These are phyloP conservation scores for Erythrocercus mccallii DNA, from an alignment of 2,113 vertebrate species.

Conservation along the genomic window DNA sequence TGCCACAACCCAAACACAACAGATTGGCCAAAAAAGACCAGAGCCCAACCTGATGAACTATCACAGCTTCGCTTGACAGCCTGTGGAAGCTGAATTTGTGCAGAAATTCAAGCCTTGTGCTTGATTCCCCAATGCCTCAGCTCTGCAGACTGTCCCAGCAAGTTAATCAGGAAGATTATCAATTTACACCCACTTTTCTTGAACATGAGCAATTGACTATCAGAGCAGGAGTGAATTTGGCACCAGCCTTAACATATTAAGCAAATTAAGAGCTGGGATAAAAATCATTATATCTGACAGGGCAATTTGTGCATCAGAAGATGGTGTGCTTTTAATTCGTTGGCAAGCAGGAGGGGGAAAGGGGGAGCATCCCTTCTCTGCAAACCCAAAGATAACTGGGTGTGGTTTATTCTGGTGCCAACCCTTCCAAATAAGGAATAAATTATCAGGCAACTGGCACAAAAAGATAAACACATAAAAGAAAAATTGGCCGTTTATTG, in stretches of 20 bases:
- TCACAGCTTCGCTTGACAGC: not conserved
- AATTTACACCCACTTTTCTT: constrained; percentile 30
- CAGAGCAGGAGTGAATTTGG: not conserved
- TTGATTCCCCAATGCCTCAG: not conserved
- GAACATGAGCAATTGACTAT: constrained; percentile 10
- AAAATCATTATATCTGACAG: constrained; percentile 38
- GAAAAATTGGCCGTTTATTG: not conserved
- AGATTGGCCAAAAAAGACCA: not conserved
- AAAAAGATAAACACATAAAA: not conserved
- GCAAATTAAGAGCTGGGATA: constrained; percentile 35
- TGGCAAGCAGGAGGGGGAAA: not conserved
- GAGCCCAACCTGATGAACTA: not conserved
- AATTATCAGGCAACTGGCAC: not conserved
- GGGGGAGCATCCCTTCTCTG: not conserved
- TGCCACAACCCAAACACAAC: not conserved
- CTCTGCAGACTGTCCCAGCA: not conserved
- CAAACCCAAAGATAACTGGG: not conserved
- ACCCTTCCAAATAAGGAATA: not conserved
- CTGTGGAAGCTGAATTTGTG: not conserved
- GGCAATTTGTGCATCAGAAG: not conserved
- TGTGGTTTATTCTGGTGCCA: not conserved
- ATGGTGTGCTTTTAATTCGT: not conserved
- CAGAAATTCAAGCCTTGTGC: not conserved
- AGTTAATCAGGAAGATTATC: constrained; percentile 15
- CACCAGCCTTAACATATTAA: constrained; percentile 4